A percentile compares a stretch with the other conserved stretches of the same genome.
These are phyloP conservation scores for Crotalus adamanteus DNA, from an alignment of 2,797 vertebrate genomes.

Conservation along the genomic window DNA sequence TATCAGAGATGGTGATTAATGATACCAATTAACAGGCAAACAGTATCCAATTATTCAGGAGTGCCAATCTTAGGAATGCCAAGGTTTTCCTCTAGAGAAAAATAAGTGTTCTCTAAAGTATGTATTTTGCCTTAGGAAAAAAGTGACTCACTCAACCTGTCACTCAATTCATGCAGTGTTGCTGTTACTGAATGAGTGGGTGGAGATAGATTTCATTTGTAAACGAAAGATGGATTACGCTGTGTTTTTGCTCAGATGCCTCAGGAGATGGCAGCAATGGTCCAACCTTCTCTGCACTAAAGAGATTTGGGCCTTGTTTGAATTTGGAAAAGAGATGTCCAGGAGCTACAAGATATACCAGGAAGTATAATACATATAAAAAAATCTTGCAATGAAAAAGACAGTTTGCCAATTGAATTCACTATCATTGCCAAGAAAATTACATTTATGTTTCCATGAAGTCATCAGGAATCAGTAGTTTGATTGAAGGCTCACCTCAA, in stretches of 20 bases:
- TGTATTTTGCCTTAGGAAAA: not conserved
- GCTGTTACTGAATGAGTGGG: not conserved
- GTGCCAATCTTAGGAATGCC: not conserved
- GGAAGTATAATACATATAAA: no score
- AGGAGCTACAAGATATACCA: not conserved
- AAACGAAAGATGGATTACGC: not conserved
- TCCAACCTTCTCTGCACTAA: not conserved
- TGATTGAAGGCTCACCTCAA: not conserved
- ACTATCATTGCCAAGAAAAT: not conserved
- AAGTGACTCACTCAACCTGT: not conserved
- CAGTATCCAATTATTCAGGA: not conserved
- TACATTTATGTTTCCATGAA: not conserved
- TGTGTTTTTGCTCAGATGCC: not conserved
- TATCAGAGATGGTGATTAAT: not conserved
- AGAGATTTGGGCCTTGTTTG: not conserved
- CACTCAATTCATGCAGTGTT: not conserved
- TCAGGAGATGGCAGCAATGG: not conserved
- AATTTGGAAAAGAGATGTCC: not conserved
- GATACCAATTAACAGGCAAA: not conserved
- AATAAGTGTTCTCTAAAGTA: not conserved
- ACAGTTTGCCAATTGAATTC: not conserved
- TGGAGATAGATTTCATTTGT: not conserved
- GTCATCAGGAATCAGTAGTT: not conserved
- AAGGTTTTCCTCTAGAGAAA: not conserved
- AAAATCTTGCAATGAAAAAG: not conserved